These are phyloP conservation scores for Chrysocyon brachyurus DNA, from an alignment of 2,797 vertebrate genomes.

Conservation along the genomic window DNA sequence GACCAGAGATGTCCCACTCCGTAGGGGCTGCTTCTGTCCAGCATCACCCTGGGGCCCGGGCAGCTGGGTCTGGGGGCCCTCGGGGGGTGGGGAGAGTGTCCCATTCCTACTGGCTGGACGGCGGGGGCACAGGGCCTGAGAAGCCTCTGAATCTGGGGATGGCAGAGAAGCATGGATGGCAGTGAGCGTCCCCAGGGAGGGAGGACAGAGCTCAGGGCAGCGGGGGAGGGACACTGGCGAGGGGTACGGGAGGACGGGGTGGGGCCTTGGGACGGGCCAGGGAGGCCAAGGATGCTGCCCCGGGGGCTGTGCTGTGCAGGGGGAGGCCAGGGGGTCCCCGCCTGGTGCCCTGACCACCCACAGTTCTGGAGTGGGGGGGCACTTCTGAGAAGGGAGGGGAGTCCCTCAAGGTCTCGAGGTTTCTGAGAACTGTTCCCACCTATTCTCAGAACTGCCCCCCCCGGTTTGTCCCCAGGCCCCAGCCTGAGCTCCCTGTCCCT, in stretches of 20 bases:
- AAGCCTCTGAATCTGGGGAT: background rate
- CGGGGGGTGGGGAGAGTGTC: background rate
- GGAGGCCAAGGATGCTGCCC: background rate
- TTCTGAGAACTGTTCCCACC: slow-evolving; percentile 70
- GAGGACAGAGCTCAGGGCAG: background rate
- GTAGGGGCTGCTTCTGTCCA: background rate
- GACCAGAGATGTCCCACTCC: background rate
- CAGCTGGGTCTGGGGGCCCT: fast-evolving
- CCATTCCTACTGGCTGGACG: background rate
- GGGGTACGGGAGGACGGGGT: background rate
- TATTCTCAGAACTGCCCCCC: slow-evolving; percentile 69
- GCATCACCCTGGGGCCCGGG: background rate
- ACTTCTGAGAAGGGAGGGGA: slow-evolving; percentile 57
- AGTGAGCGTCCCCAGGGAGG: too few species aligned
- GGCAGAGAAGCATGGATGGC: too few species aligned
- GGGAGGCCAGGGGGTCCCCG: background rate
- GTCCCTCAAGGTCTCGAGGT: slow-evolving; percentile 42
- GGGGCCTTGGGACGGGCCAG: background rate
- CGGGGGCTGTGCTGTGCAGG: background rate
- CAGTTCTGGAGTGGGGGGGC: background rate
- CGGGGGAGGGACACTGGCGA: fast-evolving
- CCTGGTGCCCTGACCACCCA: background rate
- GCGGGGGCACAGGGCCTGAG: fast-evolving
- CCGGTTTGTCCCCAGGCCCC: background rate
- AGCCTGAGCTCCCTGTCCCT: background rate